Percentiles rank a stretch among this genome's conserved stretches.
Conservation (phyloP, 1,140 invertebrate genomes). For the Heliothis virescens region DNA sequence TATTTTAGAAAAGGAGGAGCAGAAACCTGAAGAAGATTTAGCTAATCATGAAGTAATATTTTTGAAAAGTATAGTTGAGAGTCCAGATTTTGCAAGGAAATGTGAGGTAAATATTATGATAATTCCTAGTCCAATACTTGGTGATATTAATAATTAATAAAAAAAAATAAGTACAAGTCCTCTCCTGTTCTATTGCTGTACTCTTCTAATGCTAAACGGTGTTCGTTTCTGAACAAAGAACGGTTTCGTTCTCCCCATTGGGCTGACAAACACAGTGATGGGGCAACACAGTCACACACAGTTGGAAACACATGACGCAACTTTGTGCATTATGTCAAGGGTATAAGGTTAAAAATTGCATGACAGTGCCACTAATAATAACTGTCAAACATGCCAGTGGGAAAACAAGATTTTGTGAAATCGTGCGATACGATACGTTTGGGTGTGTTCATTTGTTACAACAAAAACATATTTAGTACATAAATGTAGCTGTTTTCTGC, state of each 20-base stretch:
- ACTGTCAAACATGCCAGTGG: slow-evolving; percentile 43
- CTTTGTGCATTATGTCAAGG: slow-evolving; percentile 26
- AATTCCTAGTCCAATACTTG: too few relatives aligned
- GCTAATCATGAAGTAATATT: slow-evolving; percentile 85
- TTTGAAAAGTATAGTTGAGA: slow-evolving; percentile 84
- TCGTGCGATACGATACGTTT: slow-evolving; percentile 43
- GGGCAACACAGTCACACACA: slow-evolving; percentile 20
- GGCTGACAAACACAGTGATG: slow-evolving; percentile 37
- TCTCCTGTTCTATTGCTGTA: slow-evolving; percentile 2
- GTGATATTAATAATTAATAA: too few relatives aligned
- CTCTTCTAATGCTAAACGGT: slow-evolving; percentile 30
- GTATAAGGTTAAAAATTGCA: slow-evolving; percentile 46
- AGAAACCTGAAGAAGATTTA: slow-evolving; percentile 81
- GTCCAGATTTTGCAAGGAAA: slow-evolving; percentile 80
- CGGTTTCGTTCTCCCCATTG: slow-evolving; percentile 24
- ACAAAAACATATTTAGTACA: slow-evolving; percentile 47
- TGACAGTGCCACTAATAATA: slow-evolving; percentile 17
- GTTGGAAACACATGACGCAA: slow-evolving; percentile 30
- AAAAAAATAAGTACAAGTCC: too few relatives aligned
- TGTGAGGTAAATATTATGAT: slow-evolving; percentile 65
- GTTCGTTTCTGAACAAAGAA: slow-evolving; percentile 24
- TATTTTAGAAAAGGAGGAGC: slow-evolving; percentile 75
- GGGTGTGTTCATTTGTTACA: slow-evolving; percentile 61
- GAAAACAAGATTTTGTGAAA: slow-evolving; percentile 60
- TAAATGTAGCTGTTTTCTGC: slow-evolving; percentile 42